Evolutionary conservation across 1,140 invertebrate species (phyloP), one percentile per base, ranked within the genome.

Genomic region (Agrilus planipennis): DNA sequence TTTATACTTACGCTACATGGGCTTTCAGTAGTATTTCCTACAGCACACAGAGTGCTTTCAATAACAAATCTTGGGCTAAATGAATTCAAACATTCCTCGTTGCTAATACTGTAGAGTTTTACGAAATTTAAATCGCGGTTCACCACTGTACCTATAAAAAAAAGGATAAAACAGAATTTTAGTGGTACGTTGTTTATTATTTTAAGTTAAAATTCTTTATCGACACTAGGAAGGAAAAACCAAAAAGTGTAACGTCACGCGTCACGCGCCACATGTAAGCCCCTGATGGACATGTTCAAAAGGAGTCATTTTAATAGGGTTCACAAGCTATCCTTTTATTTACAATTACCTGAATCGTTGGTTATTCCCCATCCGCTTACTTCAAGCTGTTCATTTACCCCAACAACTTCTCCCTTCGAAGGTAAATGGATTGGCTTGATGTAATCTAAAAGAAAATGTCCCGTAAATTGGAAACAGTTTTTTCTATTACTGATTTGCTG

Each of bases 301-400:
- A n/a, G n/a, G n/a, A n/a, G n/a, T n/a, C n/a, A n/a, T n/a, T n/a
- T n/a, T n/a, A n/a, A n/a, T n/a, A n/a, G n/a, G n/a, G n/a, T n/a
- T n/a, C n/a, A n/a, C n/a, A n/a, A n/a, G n/a, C n/a, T n/a, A n/a
- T n/a, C n/a, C n/a, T 5, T 43, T 43, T 20, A 16, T 20, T 38
- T 3, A 41, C 28, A 16, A 14, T 17, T 18, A 23, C 19, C 52
- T 35, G n/a, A n/a, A 21, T 54, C 38, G 29, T 18, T 28, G 14
- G 45, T 54, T 38, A 27, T 39, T 21, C 54, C 54, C 41, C 41
- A 57, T 18, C 54, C 54, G 45, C 54, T 57, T n/a, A 48, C 51
- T 29, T 43, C 48, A 7, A 46, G 44, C 9, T 19, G 4, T 15
- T 28, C 22, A 30, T 42, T 39, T 15, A 34, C 41, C 10, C 21